These are phyloP conservation scores for Spinibarbus caldwelli DNA, from an alignment of 2,797 vertebrate species.

Conservation along the genomic window DNA sequence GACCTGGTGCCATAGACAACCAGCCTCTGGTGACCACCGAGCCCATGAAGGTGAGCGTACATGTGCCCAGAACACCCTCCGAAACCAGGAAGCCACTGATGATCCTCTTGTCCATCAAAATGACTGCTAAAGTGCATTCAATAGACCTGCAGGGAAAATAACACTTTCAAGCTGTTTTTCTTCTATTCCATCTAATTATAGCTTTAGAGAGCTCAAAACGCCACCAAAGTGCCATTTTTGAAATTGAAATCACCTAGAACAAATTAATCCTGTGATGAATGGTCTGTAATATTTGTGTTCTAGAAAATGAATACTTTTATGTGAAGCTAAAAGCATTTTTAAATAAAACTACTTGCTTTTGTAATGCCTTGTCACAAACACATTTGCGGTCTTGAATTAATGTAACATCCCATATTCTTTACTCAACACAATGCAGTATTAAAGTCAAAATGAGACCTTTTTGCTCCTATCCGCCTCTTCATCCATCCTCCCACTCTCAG, in stretches of 20 bases:
- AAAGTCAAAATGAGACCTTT: neutral
- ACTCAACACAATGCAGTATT: neutral
- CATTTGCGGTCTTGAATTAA: constrained; percentile 4
- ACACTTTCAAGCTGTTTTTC: constrained; percentile 25
- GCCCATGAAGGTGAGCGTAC: constrained; percentile 83
- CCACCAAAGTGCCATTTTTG: constrained; percentile 33
- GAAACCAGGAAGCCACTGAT: neutral
- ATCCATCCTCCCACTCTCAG: neutral
- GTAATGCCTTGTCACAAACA: constrained; percentile 48
- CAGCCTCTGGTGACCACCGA: constrained; percentile 92
- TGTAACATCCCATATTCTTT: neutral
- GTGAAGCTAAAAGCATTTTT: constrained; percentile 43
- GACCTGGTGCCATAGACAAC: constrained; percentile 98
- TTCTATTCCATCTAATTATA: constrained; percentile 39
- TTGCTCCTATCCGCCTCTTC: neutral
- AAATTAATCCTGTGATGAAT: constrained; percentile 15
- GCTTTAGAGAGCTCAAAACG: constrained; percentile 1
- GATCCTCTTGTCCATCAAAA: constrained; percentile 2
- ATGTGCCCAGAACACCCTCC: neutral
- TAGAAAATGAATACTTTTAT: constrained; percentile 21
- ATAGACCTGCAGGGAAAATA: neutral
- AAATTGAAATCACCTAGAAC: constrained; percentile 12
- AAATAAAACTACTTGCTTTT: constrained; percentile 28
- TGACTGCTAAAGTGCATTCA: neutral
- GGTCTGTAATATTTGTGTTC: constrained; percentile 10